Evolutionary conservation across 2,797 vertebrate genomes (phyloP).

Genomic region (Sebastes hubbsi): DNA sequence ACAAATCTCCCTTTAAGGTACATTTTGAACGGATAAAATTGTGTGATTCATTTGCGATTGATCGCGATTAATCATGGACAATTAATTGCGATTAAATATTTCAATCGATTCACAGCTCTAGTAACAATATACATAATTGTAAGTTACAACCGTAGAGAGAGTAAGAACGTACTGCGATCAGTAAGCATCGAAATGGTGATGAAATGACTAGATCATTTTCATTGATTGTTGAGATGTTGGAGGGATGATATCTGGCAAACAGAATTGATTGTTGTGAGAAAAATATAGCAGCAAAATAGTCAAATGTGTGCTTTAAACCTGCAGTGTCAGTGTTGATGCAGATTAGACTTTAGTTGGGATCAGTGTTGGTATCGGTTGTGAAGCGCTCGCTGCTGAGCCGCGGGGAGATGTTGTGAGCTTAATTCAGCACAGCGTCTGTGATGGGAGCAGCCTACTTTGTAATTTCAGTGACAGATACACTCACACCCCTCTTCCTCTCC

Average conservation of each 20-base stretch:
- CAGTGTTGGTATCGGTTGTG: not conserved
- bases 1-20: too few species aligned
- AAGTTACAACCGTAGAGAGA: not conserved
- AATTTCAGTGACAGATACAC: not conserved
- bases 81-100: too few species aligned
- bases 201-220: not conserved
- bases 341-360: not conserved
- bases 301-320: not conserved
- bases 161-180: rapidly evolving
- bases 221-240: not conserved
- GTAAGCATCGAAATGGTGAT: not conserved
- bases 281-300: not conserved
- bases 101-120: too few species aligned
- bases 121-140: not conserved
- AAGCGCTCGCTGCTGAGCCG: not conserved
- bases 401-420: not conserved
- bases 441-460: not conserved
- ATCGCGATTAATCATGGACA: too few species aligned
- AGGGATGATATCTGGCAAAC: not conserved
- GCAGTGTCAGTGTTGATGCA: not conserved
- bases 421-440: not conserved
- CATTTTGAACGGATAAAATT: too few species aligned
- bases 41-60: too few species aligned
- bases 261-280: not conserved
- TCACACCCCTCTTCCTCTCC: too few species aligned